These are phyloP conservation scores for Murina feae DNA, from an alignment of 2,113 vertebrate genomes.

Conservation along the genomic window DNA sequence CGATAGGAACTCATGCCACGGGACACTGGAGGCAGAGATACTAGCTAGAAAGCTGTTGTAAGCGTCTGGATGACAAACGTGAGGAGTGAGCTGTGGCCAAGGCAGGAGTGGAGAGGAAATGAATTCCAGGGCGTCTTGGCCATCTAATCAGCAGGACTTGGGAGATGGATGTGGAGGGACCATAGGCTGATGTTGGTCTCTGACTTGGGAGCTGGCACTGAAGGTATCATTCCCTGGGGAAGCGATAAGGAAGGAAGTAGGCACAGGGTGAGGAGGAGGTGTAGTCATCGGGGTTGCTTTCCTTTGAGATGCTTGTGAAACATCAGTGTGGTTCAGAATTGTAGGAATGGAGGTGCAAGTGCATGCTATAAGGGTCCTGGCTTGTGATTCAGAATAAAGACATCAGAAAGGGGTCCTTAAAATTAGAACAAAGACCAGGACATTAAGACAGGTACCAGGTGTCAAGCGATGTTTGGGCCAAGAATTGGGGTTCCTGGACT, in stretches of 20 bases:
- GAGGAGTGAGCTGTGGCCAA: fast-evolving
- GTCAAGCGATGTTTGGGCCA: not conserved
- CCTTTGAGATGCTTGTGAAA: not conserved
- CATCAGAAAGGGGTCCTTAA: not conserved
- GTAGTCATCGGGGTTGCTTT: not conserved
- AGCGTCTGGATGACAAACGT: not conserved
- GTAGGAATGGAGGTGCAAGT: not conserved
- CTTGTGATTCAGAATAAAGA: not conserved
- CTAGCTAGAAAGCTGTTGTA: no score
- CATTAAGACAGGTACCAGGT: not conserved
- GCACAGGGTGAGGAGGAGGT: not conserved
- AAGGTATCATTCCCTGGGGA: not conserved
- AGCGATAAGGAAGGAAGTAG: no score
- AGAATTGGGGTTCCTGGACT: not conserved
- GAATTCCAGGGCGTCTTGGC: not conserved
- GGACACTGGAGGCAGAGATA: not conserved
- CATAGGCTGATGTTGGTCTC: not conserved
- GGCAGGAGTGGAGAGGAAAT: not conserved
- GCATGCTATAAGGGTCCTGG: no score
- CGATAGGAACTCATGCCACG: not conserved
- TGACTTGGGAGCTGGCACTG: not conserved
- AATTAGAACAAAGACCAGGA: not conserved
- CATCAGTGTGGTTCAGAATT: not conserved
- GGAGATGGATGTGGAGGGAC: fast-evolving
- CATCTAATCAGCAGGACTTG: fast-evolving